Evolutionary conservation across 1,140 invertebrate genomes (phyloP).

Genomic region (Polypedilum vanderplanki): DNA sequence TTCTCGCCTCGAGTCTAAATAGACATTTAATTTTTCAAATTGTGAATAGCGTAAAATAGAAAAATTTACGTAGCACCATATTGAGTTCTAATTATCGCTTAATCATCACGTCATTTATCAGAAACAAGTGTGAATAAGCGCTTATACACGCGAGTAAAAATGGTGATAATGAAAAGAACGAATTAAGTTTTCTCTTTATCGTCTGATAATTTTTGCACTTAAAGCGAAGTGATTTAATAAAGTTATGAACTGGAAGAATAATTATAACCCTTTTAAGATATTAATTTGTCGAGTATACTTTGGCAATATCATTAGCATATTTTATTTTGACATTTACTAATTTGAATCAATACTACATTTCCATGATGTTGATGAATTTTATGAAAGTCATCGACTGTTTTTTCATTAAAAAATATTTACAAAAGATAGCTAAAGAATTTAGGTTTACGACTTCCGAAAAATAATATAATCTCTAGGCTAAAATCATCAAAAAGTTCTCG

Average conservation of each 20-base stretch:
- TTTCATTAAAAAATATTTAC: too few relatives aligned
- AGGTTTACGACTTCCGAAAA: too few relatives aligned
- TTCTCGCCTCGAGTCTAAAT: too few relatives aligned
- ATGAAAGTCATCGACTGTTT: not conserved
- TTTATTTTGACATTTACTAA: too few relatives aligned
- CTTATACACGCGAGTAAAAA: not conserved
- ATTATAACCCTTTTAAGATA: too few relatives aligned
- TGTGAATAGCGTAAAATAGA: not conserved
- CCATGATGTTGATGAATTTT: not conserved
- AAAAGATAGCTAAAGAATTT: too few relatives aligned
- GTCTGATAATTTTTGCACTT: not conserved
- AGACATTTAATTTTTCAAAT: too few relatives aligned
- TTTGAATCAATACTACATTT: not conserved
- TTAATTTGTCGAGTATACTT: too few relatives aligned
- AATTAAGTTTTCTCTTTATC: slow-evolving; percentile 1
- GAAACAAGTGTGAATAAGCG: not conserved
- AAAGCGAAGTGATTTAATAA: too few relatives aligned
- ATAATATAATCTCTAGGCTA: too few relatives aligned
- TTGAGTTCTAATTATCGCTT: slow-evolving; percentile 7
- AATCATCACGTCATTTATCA: slow-evolving; percentile 18
- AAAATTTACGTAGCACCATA: not conserved
- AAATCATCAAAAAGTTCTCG: too few relatives aligned
- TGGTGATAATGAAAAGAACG: not conserved
- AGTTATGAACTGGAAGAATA: not conserved
- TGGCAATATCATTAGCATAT: too few relatives aligned